Evolutionary conservation across 2,888 invertebrate genomes (phyloP).

Genomic region (Tenthredo amoena): DNA sequence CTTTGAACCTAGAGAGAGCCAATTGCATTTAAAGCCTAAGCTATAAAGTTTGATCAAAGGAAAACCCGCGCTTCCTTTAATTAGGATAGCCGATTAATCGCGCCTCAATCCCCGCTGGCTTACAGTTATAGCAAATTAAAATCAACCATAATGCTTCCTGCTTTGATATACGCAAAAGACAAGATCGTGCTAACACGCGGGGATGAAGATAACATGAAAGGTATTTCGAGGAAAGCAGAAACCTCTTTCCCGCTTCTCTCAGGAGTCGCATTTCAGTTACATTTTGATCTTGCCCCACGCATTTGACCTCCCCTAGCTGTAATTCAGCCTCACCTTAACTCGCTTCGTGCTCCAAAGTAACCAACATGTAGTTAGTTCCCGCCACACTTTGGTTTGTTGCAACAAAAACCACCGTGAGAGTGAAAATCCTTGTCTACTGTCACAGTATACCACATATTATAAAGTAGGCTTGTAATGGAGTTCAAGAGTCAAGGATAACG

Average conservation of each 20-base stretch:
- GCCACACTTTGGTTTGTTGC: not conserved
- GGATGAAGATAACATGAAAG: not conserved
- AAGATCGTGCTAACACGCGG: not conserved
- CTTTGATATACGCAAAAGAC: not conserved
- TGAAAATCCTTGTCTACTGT: constrained; percentile 44
- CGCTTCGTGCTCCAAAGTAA: not conserved
- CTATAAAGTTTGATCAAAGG: constrained; percentile 45
- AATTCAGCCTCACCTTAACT: constrained; percentile 19
- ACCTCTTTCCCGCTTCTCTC: not conserved
- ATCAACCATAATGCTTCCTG: not conserved
- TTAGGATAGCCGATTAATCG: constrained; percentile 43
- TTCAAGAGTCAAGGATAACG: constrained; percentile 47
- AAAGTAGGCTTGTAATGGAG: constrained; percentile 25
- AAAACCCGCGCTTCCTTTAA: constrained; percentile 1
- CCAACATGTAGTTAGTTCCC: not conserved
- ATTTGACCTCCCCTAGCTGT: constrained; percentile 14
- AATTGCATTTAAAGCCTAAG: constrained; percentile 25
- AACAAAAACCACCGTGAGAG: constrained; percentile 31
- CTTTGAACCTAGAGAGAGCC: constrained; percentile 44
- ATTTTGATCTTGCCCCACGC: constrained; percentile 27
- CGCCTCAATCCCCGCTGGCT: not conserved
- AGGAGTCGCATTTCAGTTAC: constrained; percentile 2
- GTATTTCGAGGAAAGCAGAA: not conserved
- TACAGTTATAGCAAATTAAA: not conserved
- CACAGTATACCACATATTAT: not conserved